phyloP scores from a whole-genome alignment of 2,113 vertebrate species.

The Ameiurus melas region DNA sequence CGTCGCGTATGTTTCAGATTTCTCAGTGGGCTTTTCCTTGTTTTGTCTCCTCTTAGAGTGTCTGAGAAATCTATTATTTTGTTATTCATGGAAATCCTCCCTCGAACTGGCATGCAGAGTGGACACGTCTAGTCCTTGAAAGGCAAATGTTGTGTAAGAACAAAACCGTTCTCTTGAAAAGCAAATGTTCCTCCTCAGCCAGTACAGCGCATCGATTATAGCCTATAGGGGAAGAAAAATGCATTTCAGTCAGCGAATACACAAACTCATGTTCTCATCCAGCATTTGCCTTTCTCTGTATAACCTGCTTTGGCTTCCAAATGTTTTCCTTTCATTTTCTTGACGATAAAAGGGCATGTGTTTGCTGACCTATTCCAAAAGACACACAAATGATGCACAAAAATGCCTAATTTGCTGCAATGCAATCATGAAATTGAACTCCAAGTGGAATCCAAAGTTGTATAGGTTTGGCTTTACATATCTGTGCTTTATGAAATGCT shows the following conservation, averaged over 20 bases:
- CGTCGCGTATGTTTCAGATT: conserved; percentile 51
- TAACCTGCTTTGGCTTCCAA: conserved; percentile 59
- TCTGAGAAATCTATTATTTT: conserved; percentile 56
- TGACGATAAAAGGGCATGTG: not conserved
- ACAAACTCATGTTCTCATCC: conserved; percentile 36
- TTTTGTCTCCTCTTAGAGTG: conserved; percentile 42
- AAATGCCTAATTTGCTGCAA: conserved; percentile 3
- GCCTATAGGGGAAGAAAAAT: conserved; percentile 29
- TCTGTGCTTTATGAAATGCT: conserved; percentile 49
- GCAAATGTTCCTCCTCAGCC: not conserved
- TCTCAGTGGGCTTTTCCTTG: conserved; percentile 50
- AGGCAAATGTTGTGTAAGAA: conserved; percentile 54
- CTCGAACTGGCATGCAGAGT: conserved; percentile 51
- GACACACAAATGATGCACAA: not conserved
- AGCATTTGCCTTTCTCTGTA: conserved; percentile 52
- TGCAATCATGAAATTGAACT: conserved; percentile 36
- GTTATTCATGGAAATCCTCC: conserved; percentile 48
- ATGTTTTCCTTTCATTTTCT: conserved; percentile 27
- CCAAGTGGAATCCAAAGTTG: conserved; percentile 56
- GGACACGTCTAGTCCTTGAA: conserved; percentile 45
- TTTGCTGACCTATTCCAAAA: conserved; percentile 23
- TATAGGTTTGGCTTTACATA: conserved; percentile 52
- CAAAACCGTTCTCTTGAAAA: conserved; percentile 2
- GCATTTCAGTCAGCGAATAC: conserved; percentile 20
- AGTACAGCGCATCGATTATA: conserved; percentile 25